Evolutionary conservation across 2,888 invertebrate genomes (phyloP).

Genomic region (Palloptera scutellata): DNA sequence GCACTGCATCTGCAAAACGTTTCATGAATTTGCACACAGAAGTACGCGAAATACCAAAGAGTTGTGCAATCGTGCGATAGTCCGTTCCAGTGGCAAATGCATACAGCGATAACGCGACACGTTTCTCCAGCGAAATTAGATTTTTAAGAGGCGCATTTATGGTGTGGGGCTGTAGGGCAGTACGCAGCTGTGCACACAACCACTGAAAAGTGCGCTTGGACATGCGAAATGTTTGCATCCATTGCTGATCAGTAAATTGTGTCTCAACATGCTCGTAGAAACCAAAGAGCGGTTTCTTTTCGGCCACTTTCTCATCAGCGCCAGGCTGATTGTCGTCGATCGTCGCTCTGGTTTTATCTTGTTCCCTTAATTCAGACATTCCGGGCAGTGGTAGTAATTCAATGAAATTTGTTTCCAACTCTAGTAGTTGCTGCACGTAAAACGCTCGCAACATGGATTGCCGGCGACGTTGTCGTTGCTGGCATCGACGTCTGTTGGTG

Average conservation of each 20-base stretch:
- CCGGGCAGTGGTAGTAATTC: slow-evolving; percentile 47
- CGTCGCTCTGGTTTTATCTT: not conserved
- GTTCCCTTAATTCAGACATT: not conserved
- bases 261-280: slow-evolving; percentile 47
- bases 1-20: slow-evolving; percentile 54
- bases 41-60: slow-evolving; percentile 52
- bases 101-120: slow-evolving; percentile 55
- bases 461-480: slow-evolving; percentile 48
- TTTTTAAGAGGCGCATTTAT: slow-evolving; percentile 39
- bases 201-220: slow-evolving; percentile 50
- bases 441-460: slow-evolving; percentile 50
- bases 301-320: not conserved
- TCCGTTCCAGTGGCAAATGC: slow-evolving; percentile 57
- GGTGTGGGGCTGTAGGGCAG: slow-evolving; percentile 40
- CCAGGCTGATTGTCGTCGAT: not conserved
- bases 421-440: slow-evolving; percentile 54
- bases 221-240: slow-evolving; percentile 56
- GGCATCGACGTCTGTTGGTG: slow-evolving; percentile 50
- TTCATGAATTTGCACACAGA: slow-evolving; percentile 55
- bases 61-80: slow-evolving; percentile 51
- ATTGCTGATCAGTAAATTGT: slow-evolving; percentile 47
- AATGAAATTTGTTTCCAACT: slow-evolving; percentile 53
- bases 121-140: slow-evolving; percentile 51
- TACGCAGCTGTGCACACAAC: slow-evolving; percentile 49
- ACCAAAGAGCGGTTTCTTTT: slow-evolving; percentile 16